A percentile compares a stretch with the other conserved stretches of the same genome.
Conservation (phyloP, 2,797 vertebrate genomes). For the Acanthiza pusilla region DNA sequence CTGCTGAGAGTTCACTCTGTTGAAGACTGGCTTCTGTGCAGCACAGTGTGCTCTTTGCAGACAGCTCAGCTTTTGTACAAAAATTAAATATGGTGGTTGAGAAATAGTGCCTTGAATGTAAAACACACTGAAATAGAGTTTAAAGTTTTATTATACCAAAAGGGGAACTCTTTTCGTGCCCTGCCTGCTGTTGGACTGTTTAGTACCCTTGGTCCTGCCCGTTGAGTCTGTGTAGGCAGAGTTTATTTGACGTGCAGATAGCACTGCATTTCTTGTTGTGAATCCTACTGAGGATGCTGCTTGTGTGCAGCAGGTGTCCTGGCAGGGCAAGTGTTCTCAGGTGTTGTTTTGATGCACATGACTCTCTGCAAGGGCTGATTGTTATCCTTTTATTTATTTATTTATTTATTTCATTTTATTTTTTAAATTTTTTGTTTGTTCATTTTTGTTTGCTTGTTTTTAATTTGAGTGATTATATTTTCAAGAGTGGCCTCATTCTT, state of each 20-base stretch:
- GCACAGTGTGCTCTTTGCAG: neutral
- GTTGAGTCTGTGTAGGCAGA: neutral
- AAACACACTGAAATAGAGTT: neutral
- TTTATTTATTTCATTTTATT: neutral
- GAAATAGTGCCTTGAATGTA: neutral
- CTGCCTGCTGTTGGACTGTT: neutral
- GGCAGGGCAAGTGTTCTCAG: neutral
- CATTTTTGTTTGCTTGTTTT: neutral
- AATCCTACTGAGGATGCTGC: neutral
- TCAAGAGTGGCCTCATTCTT: neutral
- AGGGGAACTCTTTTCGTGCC: neutral
- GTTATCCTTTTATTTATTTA: neutral
- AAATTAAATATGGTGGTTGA: neutral
- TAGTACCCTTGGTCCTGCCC: neutral
- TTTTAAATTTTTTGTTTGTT: neutral
- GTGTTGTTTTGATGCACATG: neutral
- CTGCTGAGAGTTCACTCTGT: neutral
- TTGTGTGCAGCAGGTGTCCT: neutral
- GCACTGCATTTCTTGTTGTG: neutral
- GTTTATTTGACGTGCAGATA: rapidly evolving
- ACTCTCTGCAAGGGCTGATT: neutral
- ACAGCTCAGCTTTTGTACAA: neutral
- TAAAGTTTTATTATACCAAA: neutral
- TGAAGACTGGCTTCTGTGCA: neutral
- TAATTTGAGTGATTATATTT: neutral